phyloP scores from a whole-genome alignment of 2,888 invertebrate species.

The Machimus rusticus region DNA sequence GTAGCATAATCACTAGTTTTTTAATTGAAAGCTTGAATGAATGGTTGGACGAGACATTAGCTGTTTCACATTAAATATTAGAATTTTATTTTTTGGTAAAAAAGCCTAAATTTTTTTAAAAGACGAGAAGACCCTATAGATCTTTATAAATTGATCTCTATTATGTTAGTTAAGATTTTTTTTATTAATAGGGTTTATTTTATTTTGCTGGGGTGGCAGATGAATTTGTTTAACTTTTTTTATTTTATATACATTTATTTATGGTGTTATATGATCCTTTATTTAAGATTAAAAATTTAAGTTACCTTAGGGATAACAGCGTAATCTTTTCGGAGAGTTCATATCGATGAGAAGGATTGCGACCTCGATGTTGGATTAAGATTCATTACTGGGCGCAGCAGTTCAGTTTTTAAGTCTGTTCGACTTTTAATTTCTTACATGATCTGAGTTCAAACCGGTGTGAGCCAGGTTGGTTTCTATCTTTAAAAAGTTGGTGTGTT shows the following conservation, averaged over 20 bases:
- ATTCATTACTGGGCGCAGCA: constrained; percentile 70
- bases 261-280: constrained; percentile 66
- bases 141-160: constrained; percentile 66
- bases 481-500: constrained; percentile 68
- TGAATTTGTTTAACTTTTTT: constrained; percentile 69
- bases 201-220: constrained; percentile 73
- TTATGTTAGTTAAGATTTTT: constrained; percentile 52
- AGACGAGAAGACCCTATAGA: constrained; percentile 85
- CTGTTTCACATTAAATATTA: constrained; percentile 67
- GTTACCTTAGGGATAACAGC: constrained; percentile 88
- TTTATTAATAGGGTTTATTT: constrained; percentile 49
- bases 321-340: constrained; percentile 79
- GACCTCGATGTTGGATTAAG: constrained; percentile 92
- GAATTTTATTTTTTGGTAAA: constrained; percentile 70
- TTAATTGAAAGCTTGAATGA: constrained; percentile 83
- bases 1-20: constrained; percentile 83
- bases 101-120: constrained; percentile 72
- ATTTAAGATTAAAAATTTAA: constrained; percentile 71
- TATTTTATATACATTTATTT: constrained; percentile 56
- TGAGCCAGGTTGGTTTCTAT: constrained; percentile 88
- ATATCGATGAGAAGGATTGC: constrained; percentile 77
- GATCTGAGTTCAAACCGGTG: constrained; percentile 89
- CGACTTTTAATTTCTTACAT: constrained; percentile 85
- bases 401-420: constrained; percentile 78
- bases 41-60: constrained; percentile 72